phyloP scores from a whole-genome alignment of 2,797 vertebrate species.

The Trachurus trachurus region DNA sequence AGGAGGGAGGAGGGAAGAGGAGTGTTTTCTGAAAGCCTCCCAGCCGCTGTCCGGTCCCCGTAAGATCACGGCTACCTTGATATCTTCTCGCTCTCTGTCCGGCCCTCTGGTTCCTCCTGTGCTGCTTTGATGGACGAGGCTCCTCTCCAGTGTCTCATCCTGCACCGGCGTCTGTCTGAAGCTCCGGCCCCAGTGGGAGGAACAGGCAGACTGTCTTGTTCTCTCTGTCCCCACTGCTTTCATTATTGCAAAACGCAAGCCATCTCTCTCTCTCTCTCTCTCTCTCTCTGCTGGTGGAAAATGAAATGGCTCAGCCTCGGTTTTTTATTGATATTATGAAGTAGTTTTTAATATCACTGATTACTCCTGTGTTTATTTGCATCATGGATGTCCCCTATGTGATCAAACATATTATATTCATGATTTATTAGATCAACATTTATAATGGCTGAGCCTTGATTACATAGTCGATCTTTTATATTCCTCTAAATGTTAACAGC shows the following conservation, averaged over 20 bases:
- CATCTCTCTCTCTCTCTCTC: not conserved
- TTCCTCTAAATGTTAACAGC: not conserved
- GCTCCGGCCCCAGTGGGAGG: conserved; percentile 51
- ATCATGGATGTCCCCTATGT: not conserved
- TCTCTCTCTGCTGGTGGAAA: conserved; percentile 24
- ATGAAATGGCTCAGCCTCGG: conserved; percentile 34
- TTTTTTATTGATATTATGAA: conserved; percentile 20
- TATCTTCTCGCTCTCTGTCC: conserved; percentile 42
- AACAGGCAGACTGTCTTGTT: conserved; percentile 43
- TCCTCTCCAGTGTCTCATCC: conserved; percentile 56
- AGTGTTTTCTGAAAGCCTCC: conserved; percentile 62
- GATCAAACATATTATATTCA: not conserved
- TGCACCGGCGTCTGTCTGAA: conserved; percentile 44
- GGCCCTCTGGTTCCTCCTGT: conserved; percentile 45
- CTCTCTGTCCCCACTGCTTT: conserved; percentile 37
- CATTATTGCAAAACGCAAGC: conserved; percentile 47
- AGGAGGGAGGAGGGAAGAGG: not conserved
- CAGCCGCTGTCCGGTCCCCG: conserved; percentile 56
- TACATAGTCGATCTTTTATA: not conserved
- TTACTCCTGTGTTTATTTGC: conserved; percentile 7
- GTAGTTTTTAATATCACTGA: conserved; percentile 11
- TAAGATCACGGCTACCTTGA: conserved; percentile 73
- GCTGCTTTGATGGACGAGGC: conserved; percentile 63
- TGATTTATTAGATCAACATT: not conserved
- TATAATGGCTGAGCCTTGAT: not conserved